These are phyloP conservation scores for Drosophila tanythrix DNA, from an alignment of 2,888 invertebrate species.

Conservation along the genomic window DNA sequence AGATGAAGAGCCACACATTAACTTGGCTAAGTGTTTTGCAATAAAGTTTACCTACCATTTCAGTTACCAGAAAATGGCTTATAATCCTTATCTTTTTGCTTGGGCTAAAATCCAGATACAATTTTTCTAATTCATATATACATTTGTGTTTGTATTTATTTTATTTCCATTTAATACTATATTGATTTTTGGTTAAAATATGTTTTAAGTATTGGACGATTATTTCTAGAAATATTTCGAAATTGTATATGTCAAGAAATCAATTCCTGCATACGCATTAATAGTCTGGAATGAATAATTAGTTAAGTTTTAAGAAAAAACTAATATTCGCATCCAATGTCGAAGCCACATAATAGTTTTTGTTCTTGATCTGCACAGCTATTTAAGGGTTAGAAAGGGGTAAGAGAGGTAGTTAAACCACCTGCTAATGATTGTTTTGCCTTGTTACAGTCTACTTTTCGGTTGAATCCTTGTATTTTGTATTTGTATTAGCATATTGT, in stretches of 20 bases:
- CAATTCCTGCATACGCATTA: neutral
- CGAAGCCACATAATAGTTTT: neutral
- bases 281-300: neutral
- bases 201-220: neutral
- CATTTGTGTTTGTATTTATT: neutral
- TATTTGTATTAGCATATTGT: conserved; percentile 9
- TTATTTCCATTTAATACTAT: neutral
- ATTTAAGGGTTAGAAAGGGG: neutral
- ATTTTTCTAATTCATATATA: neutral
- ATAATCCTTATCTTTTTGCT: neutral
- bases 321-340: neutral
- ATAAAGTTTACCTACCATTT: conserved; percentile 10
- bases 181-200: neutral
- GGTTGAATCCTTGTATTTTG: neutral
- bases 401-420: neutral
- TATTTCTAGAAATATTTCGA: neutral
- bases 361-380: neutral
- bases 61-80: neutral
- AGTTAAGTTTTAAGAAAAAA: neutral
- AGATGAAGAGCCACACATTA: conserved; percentile 51
- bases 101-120: neutral
- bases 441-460: neutral
- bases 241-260: neutral
- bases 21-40: conserved; percentile 32
- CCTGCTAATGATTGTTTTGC: neutral